Percentiles rank a stretch among this genome's conserved stretches.
phyloP scores from a whole-genome alignment of 2,888 invertebrate genomes.

The Asteroscopus sphinx region DNA sequence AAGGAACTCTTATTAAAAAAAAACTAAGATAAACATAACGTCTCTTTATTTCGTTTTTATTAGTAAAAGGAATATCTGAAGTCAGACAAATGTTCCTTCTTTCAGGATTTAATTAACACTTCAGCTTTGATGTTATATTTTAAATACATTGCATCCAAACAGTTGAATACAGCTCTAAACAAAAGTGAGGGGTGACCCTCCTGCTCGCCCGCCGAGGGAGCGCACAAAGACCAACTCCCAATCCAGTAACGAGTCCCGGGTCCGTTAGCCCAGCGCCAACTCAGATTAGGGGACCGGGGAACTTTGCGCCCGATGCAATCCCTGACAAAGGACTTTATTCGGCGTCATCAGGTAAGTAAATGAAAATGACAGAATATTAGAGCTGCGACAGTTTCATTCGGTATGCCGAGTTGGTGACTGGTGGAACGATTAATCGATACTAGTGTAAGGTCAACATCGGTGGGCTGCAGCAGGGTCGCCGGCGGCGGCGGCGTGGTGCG shows the following conservation, averaged over 20 bases:
- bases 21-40: too few species aligned
- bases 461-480: constrained; percentile 47
- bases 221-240: constrained; percentile 80
- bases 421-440: constrained; percentile 67
- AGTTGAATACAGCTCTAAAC: constrained; percentile 71
- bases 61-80: too few species aligned
- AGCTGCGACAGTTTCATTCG: constrained; percentile 46
- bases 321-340: constrained; percentile 66
- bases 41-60: too few species aligned
- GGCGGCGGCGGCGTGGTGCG: constrained; percentile 54
- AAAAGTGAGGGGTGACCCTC: constrained; percentile 80
- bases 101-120: constrained; percentile 46
- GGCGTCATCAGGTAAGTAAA: constrained; percentile 54
- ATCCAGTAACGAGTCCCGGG: constrained; percentile 74
- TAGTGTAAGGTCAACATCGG: constrained; percentile 62
- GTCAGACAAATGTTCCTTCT: constrained; percentile 20
- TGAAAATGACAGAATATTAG: constrained; percentile 43
- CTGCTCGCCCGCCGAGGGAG: constrained; percentile 75
- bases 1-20: too few species aligned
- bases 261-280: constrained; percentile 75
- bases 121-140: constrained; percentile 28
- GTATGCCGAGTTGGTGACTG: constrained; percentile 11
- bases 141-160: constrained; percentile 50
- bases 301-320: constrained; percentile 59
- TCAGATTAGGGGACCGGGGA: constrained; percentile 76